Evolutionary conservation across 2,888 invertebrate genomes (phyloP), one percentile per base, ranked within the genome.

Genomic region (Drosophila tripunctata): DNA sequence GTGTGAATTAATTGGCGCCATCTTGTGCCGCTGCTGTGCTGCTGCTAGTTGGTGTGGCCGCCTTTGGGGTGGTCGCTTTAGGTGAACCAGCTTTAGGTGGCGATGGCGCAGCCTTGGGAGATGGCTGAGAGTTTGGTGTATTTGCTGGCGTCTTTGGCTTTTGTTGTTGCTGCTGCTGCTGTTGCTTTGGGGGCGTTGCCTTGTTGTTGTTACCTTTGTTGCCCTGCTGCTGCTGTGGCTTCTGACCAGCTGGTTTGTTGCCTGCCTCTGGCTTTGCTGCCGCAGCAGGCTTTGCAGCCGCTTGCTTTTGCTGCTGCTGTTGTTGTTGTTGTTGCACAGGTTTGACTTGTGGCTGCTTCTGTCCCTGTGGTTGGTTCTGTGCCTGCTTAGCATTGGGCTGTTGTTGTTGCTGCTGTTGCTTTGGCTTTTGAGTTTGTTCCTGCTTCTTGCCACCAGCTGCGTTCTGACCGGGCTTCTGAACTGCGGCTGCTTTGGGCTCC

Each of bases 31-130:
- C n/a, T n/a, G 27, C 10, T 10, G 41, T 14, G 65, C 15, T 17
- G 60, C 31, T 24, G 22, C 79, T 17, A 33, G 52, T 64, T 31
- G 81, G 73, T 1, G 76, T 71, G 27, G 64, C 73, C 2, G 73
- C 72, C 52, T 81, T 85, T 3, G 86, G 78, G 12, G 83, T 68
- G 54, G 74, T 47, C 5, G 73, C 38, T 15, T 81, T 81, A 3
- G 80, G 79, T 10, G 82, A 67, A 19, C 61, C 51, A 3, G 72
- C 55, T 43, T 76, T 80, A n/a, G n/a, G n/a, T 80, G 95, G 95
- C 8, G 78, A 56, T 14, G 78, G 55, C 62, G 92, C 92, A 36
- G 92, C 93, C 89, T 89, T 93, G 5, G 73, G 57, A 0, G 81
- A 65, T 4, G 67, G 19, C 41, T 73, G 66, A 15, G 68, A 52